These are phyloP conservation scores for Junonia oenone DNA, from an alignment of 2,888 invertebrate species.

Conservation along the genomic window DNA sequence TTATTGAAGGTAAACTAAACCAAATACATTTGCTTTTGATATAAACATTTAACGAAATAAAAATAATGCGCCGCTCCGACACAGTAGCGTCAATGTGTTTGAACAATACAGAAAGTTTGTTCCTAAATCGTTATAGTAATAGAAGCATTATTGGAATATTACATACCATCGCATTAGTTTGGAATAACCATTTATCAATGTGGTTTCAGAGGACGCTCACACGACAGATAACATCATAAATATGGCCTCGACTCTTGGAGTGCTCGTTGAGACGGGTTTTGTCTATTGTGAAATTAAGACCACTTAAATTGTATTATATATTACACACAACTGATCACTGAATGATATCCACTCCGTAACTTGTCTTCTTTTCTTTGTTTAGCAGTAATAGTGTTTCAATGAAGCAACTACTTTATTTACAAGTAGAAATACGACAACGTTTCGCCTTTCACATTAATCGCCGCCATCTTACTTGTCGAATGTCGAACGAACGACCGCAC, in stretches of 20 bases:
- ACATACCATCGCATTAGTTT: slow-evolving; percentile 73
- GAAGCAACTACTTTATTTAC: slow-evolving; percentile 72
- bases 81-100: slow-evolving; percentile 68
- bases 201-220: slow-evolving; percentile 74
- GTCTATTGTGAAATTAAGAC: slow-evolving; percentile 73
- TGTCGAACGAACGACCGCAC: slow-evolving; percentile 76
- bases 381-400: slow-evolving; percentile 47
- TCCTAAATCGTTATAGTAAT: slow-evolving; percentile 34
- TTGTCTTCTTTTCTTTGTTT: slow-evolving; percentile 42
- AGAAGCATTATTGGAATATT: slow-evolving; percentile 39
- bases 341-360: slow-evolving; percentile 49
- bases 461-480: slow-evolving; percentile 82
- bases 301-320: slow-evolving; percentile 51
- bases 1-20: not conserved
- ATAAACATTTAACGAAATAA: slow-evolving; percentile 37
- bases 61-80: slow-evolving; percentile 67
- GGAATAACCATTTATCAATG: slow-evolving; percentile 65
- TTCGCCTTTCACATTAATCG: slow-evolving; percentile 83
- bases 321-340: slow-evolving; percentile 53
- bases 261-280: slow-evolving; percentile 77
- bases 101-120: slow-evolving; percentile 55
- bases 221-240: slow-evolving; percentile 82
- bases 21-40: not conserved
- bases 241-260: slow-evolving; percentile 81
- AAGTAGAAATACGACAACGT: slow-evolving; percentile 75